Evolutionary conservation across 1,140 invertebrate species (phyloP), one percentile per base, ranked within the genome.

Genomic region (Tetramorium parvispinum): DNA sequence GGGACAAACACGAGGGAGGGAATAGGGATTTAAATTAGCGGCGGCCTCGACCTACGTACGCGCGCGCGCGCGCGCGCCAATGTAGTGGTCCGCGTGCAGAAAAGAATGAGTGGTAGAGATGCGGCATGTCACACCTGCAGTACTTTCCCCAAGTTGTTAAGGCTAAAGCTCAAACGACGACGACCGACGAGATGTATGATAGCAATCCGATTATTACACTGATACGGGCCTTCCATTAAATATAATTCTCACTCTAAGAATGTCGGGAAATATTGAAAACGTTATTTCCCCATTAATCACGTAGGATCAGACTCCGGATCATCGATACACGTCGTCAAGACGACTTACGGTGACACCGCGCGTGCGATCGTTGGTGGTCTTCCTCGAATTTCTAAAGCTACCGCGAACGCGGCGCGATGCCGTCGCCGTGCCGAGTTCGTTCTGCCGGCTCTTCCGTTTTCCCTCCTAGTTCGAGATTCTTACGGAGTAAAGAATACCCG

Each of bases 401-500:
- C 68, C 53, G 68, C 68, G 32, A 57, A 46, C 24, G 66, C 51
- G 37, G 21, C 24, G 16, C 49, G 32, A 16, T 79, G 11, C 75
- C 24, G 24, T 10, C 43, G 27, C 11, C 40, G 70, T 43, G 16
- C 24, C 73, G 55, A 5, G 32, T 37, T 49, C 71, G 63, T 53
- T 21, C 49, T 37, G 18, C 32, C 51, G 10, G 57, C 49, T 76
- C 63, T 66, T 68, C 65, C 77, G 49, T 68, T 71, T 68, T 81
- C 11, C 11, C 66, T 51, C 46, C 66, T 83, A 83, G 73, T 24
- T 76, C 70, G 37, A 57, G 43, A 70, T 63, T 68, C 78, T 53
- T 65, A 49, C 43, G 24, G 76, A 63, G 87, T 86, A 85, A 65
- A 91, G 82, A 92, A 92, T 91, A 92, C 81, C 57, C 87, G 65